Base-by-base conservation (phyloP, 2,888 invertebrate species). In the Resseliella maxima region DNA sequence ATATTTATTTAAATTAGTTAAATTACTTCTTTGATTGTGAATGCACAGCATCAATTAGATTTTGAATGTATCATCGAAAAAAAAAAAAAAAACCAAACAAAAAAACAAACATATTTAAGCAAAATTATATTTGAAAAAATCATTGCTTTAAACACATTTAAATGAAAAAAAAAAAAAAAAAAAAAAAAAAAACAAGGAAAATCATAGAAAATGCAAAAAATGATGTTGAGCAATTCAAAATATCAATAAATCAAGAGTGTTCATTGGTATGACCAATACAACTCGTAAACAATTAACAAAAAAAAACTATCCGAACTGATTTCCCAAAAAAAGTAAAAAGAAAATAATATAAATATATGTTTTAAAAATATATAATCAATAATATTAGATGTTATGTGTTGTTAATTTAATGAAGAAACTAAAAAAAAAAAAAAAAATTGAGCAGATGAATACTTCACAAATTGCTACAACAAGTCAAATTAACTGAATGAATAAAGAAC, bases 321-420 rank as follows among this genome's bases (percentile, higher is more conserved):
- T 1, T 83, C 83, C 72, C 6, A 83, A 83, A 83, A 83, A 83
- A 83, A 83, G 21, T 81, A 8, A 81, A 36, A 31, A 31, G 10
- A 72, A 31, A 31, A 12, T 31, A 6, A 72, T 21, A 8, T 31
- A 72, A 31, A 72, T 72, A 72, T 72, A 83, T 38, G 38, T 83
- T 64, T 83, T 38, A 83, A 83, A 83, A 3, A 27, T 83, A 83
- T 83, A 83, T 83, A 83, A 83, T 38, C 83, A 38, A 83, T 72
- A 38, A 38, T 83, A 83, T 83, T 83, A 83, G 38, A 83, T 83
- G 83, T 83, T 83, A 83, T 83, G 83, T 83, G 83, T 83, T 83
- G 83, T 83, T 83, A 83, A 83, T 83, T 83, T 83, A 83, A 83
- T 83, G 36, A 83, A 21, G n/a, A 27, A 64, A 38, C 15, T 18